These are phyloP conservation scores for Paraplagusia blochii DNA, from an alignment of 2,113 vertebrate genomes.

Conservation along the genomic window DNA sequence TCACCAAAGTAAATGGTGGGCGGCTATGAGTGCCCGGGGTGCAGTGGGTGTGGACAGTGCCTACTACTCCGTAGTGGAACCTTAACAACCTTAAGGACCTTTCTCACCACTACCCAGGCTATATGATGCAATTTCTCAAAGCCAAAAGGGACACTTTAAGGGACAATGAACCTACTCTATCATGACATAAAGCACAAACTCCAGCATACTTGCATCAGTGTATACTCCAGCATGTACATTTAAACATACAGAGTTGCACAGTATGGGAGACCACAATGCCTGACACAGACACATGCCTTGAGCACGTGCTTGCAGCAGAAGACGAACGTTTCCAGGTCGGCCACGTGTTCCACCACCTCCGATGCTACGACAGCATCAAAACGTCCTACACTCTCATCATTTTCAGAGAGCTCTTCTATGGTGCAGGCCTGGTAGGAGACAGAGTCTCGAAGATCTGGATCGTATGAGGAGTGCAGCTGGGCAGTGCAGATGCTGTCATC, in stretches of 20 bases:
- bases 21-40: too few species aligned
- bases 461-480: constrained; percentile 82
- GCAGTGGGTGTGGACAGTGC: too few species aligned
- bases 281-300: constrained; percentile 77
- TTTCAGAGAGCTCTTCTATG: constrained; percentile 81
- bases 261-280: constrained; percentile 11
- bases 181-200: constrained; percentile 5
- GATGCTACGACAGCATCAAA: constrained; percentile 93
- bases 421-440: constrained; percentile 83
- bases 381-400: constrained; percentile 12
- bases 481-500: constrained; percentile 88
- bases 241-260: constrained; percentile 6
- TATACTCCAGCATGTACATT: not conserved
- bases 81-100: too few species aligned
- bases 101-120: too few species aligned
- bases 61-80: too few species aligned
- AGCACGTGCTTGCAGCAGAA: constrained; percentile 84
- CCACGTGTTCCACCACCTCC: constrained; percentile 95
- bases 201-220: constrained; percentile 6
- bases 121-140: too few species aligned
- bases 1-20: too few species aligned
- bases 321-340: constrained; percentile 85
- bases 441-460: constrained; percentile 78
- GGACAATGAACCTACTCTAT: too few species aligned
- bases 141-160: too few species aligned